These are phyloP conservation scores for Melanotaenia parkinsoni DNA, from an alignment of 2,797 vertebrate genomes.

Conservation along the genomic window DNA sequence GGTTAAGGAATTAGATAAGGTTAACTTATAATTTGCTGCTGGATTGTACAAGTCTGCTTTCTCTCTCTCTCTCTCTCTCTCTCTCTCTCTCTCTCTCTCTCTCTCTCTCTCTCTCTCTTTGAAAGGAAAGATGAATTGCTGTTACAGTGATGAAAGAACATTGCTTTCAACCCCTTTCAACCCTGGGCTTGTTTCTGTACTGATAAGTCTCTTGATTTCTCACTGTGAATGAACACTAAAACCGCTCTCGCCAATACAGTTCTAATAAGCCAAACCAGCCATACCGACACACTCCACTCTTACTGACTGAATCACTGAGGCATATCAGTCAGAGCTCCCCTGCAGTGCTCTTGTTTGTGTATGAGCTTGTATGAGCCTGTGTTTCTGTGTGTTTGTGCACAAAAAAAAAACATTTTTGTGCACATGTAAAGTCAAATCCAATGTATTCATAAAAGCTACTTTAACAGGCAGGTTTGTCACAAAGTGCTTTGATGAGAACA, in stretches of 20 bases:
- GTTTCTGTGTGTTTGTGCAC: background rate
- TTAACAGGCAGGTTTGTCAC: constrained; percentile 56
- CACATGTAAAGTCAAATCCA: constrained; percentile 53
- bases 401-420: background rate
- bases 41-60: constrained; percentile 27
- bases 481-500: constrained; percentile 63
- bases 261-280: constrained; percentile 47
- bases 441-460: constrained; percentile 63
- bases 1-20: constrained; percentile 51
- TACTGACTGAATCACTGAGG: constrained; percentile 67
- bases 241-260: constrained; percentile 28
- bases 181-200: constrained; percentile 36
- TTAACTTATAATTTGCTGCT: constrained; percentile 41
- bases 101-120: constrained; percentile 2
- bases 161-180: constrained; percentile 14
- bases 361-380: constrained; percentile 19
- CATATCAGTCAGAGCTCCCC: constrained; percentile 70
- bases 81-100: background rate
- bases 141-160: constrained; percentile 29
- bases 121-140: constrained; percentile 18
- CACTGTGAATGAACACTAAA: constrained; percentile 44
- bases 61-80: background rate
- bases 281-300: constrained; percentile 52
- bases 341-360: constrained; percentile 52
- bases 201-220: constrained; percentile 33